phyloP scores from a whole-genome alignment of 2,888 invertebrate genomes.

The Lasioglossum malachurum region DNA sequence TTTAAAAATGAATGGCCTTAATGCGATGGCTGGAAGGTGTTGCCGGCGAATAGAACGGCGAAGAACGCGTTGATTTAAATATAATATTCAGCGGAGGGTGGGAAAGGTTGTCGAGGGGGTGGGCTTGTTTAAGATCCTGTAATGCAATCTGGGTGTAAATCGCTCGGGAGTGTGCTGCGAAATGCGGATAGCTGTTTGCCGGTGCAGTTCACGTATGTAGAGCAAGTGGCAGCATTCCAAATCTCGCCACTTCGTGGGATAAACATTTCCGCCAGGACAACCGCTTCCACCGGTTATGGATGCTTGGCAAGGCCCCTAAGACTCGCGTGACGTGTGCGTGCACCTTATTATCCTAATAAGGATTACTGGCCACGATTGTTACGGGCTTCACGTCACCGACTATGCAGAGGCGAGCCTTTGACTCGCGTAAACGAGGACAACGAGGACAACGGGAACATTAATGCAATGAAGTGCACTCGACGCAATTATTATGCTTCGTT shows the following conservation, averaged over 20 bases:
- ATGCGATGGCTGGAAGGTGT: not conserved
- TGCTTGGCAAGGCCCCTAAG: conserved; percentile 55
- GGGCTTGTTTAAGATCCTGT: conserved; percentile 76
- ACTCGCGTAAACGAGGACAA: not conserved
- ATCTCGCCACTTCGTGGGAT: conserved; percentile 78
- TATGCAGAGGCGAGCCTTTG: not conserved
- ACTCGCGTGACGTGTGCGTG: conserved; percentile 42
- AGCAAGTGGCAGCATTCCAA: conserved; percentile 83
- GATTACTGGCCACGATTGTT: conserved; percentile 41
- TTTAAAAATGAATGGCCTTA: too few relatives aligned
- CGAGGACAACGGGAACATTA: not conserved
- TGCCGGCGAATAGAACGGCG: conserved; percentile 12
- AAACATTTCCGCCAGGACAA: conserved; percentile 79
- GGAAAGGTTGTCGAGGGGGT: conserved; percentile 24
- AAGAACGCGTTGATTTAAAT: conserved; percentile 24
- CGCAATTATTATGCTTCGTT: not conserved
- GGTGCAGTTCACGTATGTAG: conserved; percentile 79
- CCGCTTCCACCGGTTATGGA: conserved; percentile 65
- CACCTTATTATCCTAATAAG: conserved; percentile 53
- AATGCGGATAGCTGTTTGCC: conserved; percentile 76
- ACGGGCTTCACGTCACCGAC: not conserved
- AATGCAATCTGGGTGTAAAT: conserved; percentile 80
- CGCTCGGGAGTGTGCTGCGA: conserved; percentile 71
- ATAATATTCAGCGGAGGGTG: conserved; percentile 60
- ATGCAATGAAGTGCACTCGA: conserved; percentile 9